Evolutionary conservation across 2,797 vertebrate genomes (phyloP).

Genomic region (Xenopus petersii): DNA sequence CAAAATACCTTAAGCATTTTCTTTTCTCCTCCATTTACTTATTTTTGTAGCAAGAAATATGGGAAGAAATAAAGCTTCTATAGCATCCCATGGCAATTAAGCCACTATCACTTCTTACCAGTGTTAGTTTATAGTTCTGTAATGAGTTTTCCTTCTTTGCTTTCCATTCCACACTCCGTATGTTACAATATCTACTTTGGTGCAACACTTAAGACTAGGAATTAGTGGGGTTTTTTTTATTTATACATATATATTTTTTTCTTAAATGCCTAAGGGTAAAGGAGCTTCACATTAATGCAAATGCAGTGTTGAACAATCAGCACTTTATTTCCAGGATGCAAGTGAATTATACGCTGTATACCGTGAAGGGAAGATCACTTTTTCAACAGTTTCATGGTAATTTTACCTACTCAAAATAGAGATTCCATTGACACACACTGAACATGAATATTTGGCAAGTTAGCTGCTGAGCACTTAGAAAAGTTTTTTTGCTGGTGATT

Average conservation of each 20-base stretch:
- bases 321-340: constrained; percentile 51
- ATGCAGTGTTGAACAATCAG: constrained; percentile 47
- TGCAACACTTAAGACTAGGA: constrained; percentile 28
- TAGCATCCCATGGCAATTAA: constrained; percentile 17
- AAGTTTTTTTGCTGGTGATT: too few species aligned
- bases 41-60: not conserved
- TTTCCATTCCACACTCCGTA: constrained; percentile 27
- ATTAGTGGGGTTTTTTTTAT: constrained; percentile 17
- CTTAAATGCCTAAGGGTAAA: constrained; percentile 32
- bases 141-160: constrained; percentile 22
- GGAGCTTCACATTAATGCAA: constrained; percentile 40
- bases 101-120: constrained; percentile 19
- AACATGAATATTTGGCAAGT: constrained; percentile 34
- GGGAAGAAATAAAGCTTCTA: not conserved
- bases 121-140: constrained; percentile 22
- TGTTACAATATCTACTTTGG: constrained; percentile 21
- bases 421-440: constrained; percentile 26
- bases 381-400: constrained; percentile 41
- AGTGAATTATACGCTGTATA: constrained; percentile 44
- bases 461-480: constrained; percentile 31
- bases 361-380: constrained; percentile 44
- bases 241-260: not conserved
- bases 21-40: not conserved
- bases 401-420: constrained; percentile 45
- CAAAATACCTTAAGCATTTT: not conserved